Evolutionary conservation across 2,888 invertebrate species (phyloP).

Genomic region (Drosophila nigricruria): DNA sequence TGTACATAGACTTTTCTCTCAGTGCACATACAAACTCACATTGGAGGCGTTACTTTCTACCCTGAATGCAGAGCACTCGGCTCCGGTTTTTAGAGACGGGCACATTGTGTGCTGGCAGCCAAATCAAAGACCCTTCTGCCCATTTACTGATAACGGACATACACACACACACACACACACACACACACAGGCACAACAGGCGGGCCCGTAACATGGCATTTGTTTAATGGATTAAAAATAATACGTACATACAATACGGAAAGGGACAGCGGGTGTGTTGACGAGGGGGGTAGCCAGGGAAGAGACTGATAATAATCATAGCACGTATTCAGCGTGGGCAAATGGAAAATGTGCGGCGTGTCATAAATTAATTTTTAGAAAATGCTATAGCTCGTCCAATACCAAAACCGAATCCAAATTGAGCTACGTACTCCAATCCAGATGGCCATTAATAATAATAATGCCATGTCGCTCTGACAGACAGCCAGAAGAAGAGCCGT

Average conservation of each 20-base stretch:
- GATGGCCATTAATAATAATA: conserved; percentile 61
- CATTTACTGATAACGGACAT: conserved; percentile 70
- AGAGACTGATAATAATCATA: conserved; percentile 59
- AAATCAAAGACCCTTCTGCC: conserved; percentile 74
- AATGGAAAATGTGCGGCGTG: conserved; percentile 68
- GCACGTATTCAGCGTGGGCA: conserved; percentile 49
- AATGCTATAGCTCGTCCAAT: conserved; percentile 40
- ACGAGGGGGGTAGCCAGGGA: conserved; percentile 1
- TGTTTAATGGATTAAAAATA: conserved; percentile 82
- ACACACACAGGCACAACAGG: conserved; percentile 36
- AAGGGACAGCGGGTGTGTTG: conserved; percentile 14
- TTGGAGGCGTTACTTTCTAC: conserved; percentile 67
- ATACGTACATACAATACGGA: conserved; percentile 46
- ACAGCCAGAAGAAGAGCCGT: conserved; percentile 25
- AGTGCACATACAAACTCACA: conserved; percentile 15
- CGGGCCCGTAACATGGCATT: conserved; percentile 67
- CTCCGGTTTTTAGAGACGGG: conserved; percentile 26
- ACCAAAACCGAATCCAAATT: conserved; percentile 18
- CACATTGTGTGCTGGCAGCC: conserved; percentile 50
- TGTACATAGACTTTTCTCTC: neutral
- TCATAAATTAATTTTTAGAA: conserved; percentile 78
- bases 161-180: conserved; percentile 20
- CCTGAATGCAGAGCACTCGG: conserved; percentile 18
- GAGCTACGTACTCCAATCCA: conserved; percentile 28
- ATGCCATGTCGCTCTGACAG: conserved; percentile 46